These are phyloP conservation scores for Lasius fuliginosus DNA, from an alignment of 2,888 invertebrate species.

Conservation along the genomic window DNA sequence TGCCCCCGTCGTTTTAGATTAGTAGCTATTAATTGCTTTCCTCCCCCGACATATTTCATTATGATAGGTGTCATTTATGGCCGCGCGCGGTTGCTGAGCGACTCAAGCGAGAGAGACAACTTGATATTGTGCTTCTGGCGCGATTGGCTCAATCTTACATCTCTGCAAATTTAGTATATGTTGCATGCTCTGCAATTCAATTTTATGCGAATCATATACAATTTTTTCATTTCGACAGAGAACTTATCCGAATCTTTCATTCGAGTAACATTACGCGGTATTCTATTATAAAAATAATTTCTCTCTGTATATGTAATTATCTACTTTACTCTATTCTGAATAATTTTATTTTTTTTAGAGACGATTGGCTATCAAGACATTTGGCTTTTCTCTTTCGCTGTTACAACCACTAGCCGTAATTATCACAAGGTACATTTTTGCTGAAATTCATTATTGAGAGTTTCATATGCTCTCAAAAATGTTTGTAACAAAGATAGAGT, in stretches of 20 bases:
- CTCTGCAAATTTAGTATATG: conserved; percentile 30
- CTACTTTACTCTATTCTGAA: too few relatives aligned
- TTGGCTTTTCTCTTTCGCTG: too few relatives aligned
- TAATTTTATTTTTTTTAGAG: too few relatives aligned
- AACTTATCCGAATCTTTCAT: not conserved
- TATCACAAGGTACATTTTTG: not conserved
- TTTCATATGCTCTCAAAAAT: not conserved
- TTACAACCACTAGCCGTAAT: not conserved
- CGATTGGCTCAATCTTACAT: conserved; percentile 55
- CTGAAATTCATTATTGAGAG: not conserved
- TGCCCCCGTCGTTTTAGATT: conserved; percentile 66
- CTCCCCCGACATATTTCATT: conserved; percentile 70
- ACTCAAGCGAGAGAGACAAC: conserved; percentile 61
- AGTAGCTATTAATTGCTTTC: conserved; percentile 76
- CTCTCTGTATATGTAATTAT: too few relatives aligned
- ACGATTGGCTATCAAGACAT: too few relatives aligned
- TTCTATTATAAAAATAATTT: too few relatives aligned
- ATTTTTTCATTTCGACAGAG: not conserved
- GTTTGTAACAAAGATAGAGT: not conserved
- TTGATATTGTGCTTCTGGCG: conserved; percentile 70
- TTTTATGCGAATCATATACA: not conserved
- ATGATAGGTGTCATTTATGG: conserved; percentile 78
- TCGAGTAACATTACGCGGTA: not conserved
- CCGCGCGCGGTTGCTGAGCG: conserved; percentile 58
- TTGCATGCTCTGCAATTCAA: not conserved